A percentile compares a stretch with the other conserved stretches of the same genome.
Conservation (phyloP, 2,797 vertebrate species). For the Bradypodion pumilum region DNA sequence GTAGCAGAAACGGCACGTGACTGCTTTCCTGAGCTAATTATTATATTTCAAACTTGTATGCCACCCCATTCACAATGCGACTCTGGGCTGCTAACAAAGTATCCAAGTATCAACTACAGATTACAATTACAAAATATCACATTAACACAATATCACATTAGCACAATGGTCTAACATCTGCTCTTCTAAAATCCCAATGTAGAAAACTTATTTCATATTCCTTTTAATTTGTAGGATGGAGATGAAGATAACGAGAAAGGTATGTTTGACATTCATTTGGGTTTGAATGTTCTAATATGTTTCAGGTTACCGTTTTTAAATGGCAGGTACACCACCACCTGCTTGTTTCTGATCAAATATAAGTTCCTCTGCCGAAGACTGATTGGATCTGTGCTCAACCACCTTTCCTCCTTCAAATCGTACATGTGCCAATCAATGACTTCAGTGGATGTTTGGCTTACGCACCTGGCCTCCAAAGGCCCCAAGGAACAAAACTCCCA, state of each 20-base stretch:
- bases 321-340: constrained; percentile 46
- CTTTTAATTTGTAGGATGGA: constrained; percentile 83
- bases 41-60: too few relatives aligned
- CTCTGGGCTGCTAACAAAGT: too few relatives aligned
- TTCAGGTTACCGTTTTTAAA: constrained; percentile 60
- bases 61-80: too few relatives aligned
- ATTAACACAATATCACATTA: too few relatives aligned
- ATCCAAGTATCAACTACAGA: too few relatives aligned
- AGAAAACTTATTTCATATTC: constrained; percentile 68
- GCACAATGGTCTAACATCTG: too few relatives aligned
- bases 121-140: too few relatives aligned
- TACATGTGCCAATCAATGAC: constrained; percentile 68
- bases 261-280: constrained; percentile 84
- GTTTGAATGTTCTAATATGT: constrained; percentile 57
- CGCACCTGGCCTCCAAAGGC: constrained; percentile 46
- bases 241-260: constrained; percentile 96
- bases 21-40: too few relatives aligned
- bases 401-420: constrained; percentile 66
- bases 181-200: constrained; percentile 27
- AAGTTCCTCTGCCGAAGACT: constrained; percentile 60
- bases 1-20: not conserved
- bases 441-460: constrained; percentile 60
- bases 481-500: constrained; percentile 48
- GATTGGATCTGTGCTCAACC: constrained; percentile 61
- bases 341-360: constrained; percentile 58